A percentile compares a stretch with the other conserved stretches of the same genome.
Evolutionary conservation across 1,140 invertebrate genomes (phyloP).

Genomic region (Doryteuthis pealeii): DNA sequence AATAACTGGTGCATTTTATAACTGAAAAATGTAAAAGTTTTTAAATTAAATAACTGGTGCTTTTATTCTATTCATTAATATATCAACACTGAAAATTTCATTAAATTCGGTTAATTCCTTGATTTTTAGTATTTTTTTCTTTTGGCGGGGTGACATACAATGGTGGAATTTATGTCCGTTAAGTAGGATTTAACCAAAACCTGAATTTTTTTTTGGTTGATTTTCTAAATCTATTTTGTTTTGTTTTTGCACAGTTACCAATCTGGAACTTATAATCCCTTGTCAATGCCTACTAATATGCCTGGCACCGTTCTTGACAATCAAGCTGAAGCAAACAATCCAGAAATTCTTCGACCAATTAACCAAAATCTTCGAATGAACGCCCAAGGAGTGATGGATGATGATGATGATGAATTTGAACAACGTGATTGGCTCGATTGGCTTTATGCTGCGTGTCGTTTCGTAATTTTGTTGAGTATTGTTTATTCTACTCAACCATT

Average conservation of each 20-base stretch:
- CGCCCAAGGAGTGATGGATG: slow-evolving; percentile 46
- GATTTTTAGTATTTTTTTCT: too few relatives aligned
- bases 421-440: slow-evolving; percentile 86
- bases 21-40: too few relatives aligned
- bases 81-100: too few relatives aligned
- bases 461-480: slow-evolving; percentile 76
- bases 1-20: too few relatives aligned
- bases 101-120: too few relatives aligned
- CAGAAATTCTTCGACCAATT: slow-evolving; percentile 25
- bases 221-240: too few relatives aligned
- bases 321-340: slow-evolving; percentile 25
- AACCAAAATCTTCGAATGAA: slow-evolving; percentile 52
- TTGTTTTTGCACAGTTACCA: slow-evolving; percentile 8
- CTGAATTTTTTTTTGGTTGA: too few relatives aligned
- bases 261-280: slow-evolving; percentile 8
- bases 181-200: too few relatives aligned
- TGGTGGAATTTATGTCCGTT: too few relatives aligned
- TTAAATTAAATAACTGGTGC: too few relatives aligned
- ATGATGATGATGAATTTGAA: slow-evolving; percentile 62
- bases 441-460: slow-evolving; percentile 75
- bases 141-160: too few relatives aligned
- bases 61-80: too few relatives aligned
- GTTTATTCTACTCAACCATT: slow-evolving; percentile 87
- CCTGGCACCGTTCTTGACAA: slow-evolving; percentile 26
- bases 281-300: slow-evolving; percentile 32